Conservation (phyloP, 2,888 invertebrate genomes). For the Neria commutata region DNA sequence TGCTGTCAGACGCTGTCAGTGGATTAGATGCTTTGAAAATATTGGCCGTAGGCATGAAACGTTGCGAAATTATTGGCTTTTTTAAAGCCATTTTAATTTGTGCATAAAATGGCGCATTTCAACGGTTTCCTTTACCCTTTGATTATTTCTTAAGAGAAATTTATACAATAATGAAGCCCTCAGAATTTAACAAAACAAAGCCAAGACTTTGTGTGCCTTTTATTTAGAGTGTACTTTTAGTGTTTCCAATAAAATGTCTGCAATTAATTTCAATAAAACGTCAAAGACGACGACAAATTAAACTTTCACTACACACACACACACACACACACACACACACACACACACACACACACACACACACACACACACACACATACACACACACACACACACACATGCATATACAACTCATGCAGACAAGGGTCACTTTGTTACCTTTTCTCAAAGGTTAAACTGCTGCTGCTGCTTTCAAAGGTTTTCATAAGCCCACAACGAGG, state of each 20-base stretch:
- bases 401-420: not conserved
- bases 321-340: constrained; percentile 4
- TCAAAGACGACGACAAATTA: not conserved
- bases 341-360: not conserved
- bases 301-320: not conserved
- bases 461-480: too few relatives aligned
- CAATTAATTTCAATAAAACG: not conserved
- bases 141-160: too few relatives aligned
- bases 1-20: not conserved
- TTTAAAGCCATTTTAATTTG: too few relatives aligned
- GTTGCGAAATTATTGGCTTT: too few relatives aligned
- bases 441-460: not conserved
- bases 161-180: too few relatives aligned
- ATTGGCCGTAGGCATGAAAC: not conserved
- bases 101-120: too few relatives aligned
- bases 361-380: not conserved
- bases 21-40: not conserved
- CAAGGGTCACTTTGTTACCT: not conserved
- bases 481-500: too few relatives aligned
- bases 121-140: too few relatives aligned
- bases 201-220: not conserved
- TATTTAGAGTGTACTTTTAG: not conserved
- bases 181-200: too few relatives aligned
- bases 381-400: not conserved
- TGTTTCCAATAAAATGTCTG: not conserved